Percentiles rank a stretch among this genome's conserved stretches.
Conservation (phyloP, 2,113 vertebrate species). For the Platanista minor region DNA sequence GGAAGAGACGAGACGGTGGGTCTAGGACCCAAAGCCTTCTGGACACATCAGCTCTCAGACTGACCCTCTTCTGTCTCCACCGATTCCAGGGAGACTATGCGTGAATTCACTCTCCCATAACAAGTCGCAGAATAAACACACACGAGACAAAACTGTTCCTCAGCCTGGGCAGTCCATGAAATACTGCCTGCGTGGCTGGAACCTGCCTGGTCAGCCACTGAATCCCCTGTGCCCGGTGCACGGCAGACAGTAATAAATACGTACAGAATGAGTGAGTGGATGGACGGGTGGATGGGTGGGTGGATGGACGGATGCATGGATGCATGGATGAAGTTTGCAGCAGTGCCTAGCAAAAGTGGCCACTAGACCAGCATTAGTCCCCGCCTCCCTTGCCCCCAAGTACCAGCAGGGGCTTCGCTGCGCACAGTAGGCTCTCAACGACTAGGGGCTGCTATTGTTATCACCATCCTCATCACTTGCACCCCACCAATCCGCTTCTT, state of each 20-base stretch:
- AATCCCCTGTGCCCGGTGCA: not conserved
- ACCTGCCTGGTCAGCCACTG: not conserved
- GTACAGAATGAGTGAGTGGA: not conserved
- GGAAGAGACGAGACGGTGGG: accelerated
- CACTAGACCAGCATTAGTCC: not conserved
- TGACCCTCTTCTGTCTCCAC: not conserved
- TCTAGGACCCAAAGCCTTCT: no score
- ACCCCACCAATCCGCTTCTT: not conserved
- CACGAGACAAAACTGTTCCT: not conserved
- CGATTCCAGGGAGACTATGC: not conserved
- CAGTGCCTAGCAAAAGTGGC: not conserved
- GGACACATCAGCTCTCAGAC: not conserved
- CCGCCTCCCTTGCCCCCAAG: not conserved
- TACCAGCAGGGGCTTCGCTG: not conserved
- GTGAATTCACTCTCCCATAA: not conserved
- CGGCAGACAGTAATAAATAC: not conserved
- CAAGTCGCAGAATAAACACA: not conserved
- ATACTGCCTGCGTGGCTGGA: not conserved
- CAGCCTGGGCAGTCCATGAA: not conserved
- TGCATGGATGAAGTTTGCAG: constrained; percentile 24
- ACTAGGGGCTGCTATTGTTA: constrained; percentile 24
- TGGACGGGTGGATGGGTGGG: not conserved
- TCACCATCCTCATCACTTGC: not conserved
- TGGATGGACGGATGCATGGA: not conserved
- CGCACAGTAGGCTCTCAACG: constrained; percentile 47